These are phyloP conservation scores for Meteorus sp. DNA, from an alignment of 1,140 invertebrate species.

Conservation along the genomic window DNA sequence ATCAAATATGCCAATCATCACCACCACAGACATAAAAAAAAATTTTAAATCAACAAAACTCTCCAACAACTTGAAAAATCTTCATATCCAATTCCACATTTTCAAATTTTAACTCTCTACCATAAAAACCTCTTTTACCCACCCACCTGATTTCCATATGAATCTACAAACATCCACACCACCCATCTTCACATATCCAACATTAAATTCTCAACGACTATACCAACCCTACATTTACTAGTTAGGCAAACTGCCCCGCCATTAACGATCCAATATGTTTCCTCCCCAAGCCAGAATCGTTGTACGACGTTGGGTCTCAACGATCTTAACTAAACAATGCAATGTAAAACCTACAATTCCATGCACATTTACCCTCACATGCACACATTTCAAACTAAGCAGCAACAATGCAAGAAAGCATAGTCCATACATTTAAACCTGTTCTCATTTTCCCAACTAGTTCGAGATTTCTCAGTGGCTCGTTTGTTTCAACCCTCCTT, in stretches of 20 bases:
- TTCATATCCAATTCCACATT: too few species aligned
- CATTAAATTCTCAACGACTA: constrained; percentile 23
- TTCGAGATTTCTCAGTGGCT: constrained; percentile 42
- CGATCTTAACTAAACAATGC: too few species aligned
- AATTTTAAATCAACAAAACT: too few species aligned
- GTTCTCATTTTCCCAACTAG: constrained; percentile 31
- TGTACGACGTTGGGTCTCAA: constrained; percentile 14
- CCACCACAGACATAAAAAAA: too few species aligned
- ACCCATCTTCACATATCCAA: constrained; percentile 13
- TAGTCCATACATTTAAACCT: too few species aligned
- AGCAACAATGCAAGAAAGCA: neutral
- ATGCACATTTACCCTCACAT: neutral
- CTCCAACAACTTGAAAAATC: too few species aligned
- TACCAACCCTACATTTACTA: constrained; percentile 43
- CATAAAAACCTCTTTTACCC: too few species aligned
- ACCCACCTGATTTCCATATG: too few species aligned
- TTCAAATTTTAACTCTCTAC: too few species aligned
- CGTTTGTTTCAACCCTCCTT: neutral
- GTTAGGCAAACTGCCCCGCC: constrained; percentile 41
- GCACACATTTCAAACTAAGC: neutral
- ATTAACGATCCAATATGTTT: constrained; percentile 56
- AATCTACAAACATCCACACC: neutral
- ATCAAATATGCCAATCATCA: too few species aligned
- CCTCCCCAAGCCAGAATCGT: constrained; percentile 30
- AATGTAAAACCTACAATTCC: too few species aligned